These are phyloP conservation scores for Pinna nobilis DNA, from an alignment of 1,140 invertebrate genomes.

Conservation along the genomic window DNA sequence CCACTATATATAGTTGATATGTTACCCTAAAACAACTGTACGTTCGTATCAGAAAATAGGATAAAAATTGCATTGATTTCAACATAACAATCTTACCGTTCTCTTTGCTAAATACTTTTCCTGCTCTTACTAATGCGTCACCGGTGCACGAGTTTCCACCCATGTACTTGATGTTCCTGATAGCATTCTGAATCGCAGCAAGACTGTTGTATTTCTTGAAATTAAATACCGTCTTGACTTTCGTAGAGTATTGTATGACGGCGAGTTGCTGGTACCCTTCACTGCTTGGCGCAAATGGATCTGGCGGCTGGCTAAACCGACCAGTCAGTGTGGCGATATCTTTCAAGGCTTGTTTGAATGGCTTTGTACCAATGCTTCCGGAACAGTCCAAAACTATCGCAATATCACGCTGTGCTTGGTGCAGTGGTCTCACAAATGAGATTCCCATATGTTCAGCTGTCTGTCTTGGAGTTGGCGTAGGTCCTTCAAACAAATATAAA, in stretches of 20 bases:
- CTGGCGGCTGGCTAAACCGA: too few relatives aligned
- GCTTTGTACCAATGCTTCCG: slow-evolving; percentile 16
- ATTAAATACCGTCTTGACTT: not conserved
- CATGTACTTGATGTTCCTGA: not conserved
- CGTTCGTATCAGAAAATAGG: too few relatives aligned
- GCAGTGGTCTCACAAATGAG: not conserved
- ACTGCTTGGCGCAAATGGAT: not conserved
- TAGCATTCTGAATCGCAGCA: not conserved
- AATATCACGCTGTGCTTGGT: slow-evolving; percentile 5
- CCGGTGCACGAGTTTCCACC: slow-evolving; percentile 18
- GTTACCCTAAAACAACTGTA: too few relatives aligned
- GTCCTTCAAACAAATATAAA: too few relatives aligned
- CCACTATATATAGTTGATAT: too few relatives aligned
- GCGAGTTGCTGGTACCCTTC: not conserved
- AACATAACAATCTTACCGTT: too few relatives aligned
- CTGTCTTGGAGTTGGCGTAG: not conserved
- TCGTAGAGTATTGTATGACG: slow-evolving; percentile 9
- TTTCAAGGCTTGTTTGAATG: not conserved
- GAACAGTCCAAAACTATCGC: slow-evolving; percentile 14
- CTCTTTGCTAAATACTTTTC: too few relatives aligned
- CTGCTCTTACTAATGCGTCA: not conserved
- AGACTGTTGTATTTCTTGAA: not conserved
- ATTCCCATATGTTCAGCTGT: slow-evolving; percentile 20
- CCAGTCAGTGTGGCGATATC: not conserved
- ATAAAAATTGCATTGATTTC: too few relatives aligned